Evolutionary conservation across 2,888 invertebrate species (phyloP).

Genomic region (Luperina testacea): DNA sequence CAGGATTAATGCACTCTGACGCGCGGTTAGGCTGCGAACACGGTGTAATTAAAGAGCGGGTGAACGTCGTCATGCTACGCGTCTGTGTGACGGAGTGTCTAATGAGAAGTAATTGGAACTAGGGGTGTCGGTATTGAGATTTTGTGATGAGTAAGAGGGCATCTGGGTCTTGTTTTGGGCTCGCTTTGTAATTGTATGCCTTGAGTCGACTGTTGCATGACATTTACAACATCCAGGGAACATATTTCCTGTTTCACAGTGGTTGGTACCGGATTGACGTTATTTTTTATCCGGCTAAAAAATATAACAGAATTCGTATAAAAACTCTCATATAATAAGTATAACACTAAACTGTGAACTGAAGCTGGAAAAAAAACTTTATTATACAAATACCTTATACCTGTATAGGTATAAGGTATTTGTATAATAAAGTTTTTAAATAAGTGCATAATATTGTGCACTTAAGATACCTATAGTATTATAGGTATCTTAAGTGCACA

Average conservation of each 20-base stretch:
- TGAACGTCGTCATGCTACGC: slow-evolving; percentile 28
- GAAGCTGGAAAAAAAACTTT: too few relatives aligned
- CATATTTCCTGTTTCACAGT: not conserved
- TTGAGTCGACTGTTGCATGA: not conserved
- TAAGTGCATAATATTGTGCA: too few relatives aligned
- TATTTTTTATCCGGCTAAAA: not conserved
- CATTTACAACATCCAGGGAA: not conserved
- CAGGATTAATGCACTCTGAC: slow-evolving; percentile 51
- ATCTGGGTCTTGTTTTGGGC: not conserved
- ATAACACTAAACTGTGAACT: too few relatives aligned
- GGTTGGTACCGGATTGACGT: not conserved
- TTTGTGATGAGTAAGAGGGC: not conserved
- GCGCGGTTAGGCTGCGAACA: slow-evolving; percentile 46
- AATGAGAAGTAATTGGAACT: slow-evolving; percentile 52
- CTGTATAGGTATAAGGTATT: too few relatives aligned
- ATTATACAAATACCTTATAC: too few relatives aligned
- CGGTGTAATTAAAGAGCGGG: slow-evolving; percentile 55
- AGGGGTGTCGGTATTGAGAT: slow-evolving; percentile 24
- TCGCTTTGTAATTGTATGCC: not conserved
- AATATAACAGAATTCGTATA: not conserved
- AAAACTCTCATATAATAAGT: too few relatives aligned
- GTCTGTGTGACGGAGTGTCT: slow-evolving; percentile 46
- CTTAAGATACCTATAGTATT: too few relatives aligned
- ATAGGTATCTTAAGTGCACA: too few relatives aligned
- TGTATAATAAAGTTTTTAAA: too few relatives aligned